A percentile compares a stretch with the other conserved stretches of the same genome.
Conservation (phyloP, 2,113 vertebrate genomes). For the Struthidea cinerea region DNA sequence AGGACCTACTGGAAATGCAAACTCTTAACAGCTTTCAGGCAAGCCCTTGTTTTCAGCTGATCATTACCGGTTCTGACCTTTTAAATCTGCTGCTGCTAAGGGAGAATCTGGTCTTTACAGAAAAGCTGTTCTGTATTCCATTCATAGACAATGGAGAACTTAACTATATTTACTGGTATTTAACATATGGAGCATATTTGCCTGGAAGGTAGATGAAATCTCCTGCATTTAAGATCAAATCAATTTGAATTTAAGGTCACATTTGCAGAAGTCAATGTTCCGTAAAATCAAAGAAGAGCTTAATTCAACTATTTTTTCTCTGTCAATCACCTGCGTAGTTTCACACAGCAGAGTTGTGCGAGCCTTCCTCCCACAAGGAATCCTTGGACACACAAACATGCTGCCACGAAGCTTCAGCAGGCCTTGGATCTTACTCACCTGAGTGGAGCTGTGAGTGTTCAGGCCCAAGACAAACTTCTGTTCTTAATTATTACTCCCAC, state of each 20-base stretch:
- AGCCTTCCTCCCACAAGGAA: background rate
- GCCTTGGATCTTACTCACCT: background rate
- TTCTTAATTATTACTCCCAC: background rate
- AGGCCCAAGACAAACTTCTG: background rate
- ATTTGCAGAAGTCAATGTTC: constrained; percentile 58
- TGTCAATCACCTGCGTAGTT: background rate
- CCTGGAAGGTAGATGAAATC: constrained; percentile 60
- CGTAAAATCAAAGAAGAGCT: constrained; percentile 48
- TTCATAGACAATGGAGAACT: constrained; percentile 42
- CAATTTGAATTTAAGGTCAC: constrained; percentile 65
- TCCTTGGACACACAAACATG: background rate
- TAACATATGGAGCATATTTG: constrained; percentile 62
- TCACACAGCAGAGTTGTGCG: accelerated
- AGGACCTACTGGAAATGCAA: constrained; percentile 16
- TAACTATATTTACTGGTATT: constrained; percentile 63
- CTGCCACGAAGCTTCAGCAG: accelerated
- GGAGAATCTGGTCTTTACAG: constrained; percentile 56
- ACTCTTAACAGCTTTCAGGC: background rate
- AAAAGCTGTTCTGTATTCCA: constrained; percentile 51
- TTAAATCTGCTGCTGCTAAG: constrained; percentile 61
- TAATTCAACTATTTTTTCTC: constrained; percentile 26
- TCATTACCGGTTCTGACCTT: constrained; percentile 61
- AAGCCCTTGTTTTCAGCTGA: constrained; percentile 50
- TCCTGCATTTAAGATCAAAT: constrained; percentile 60
- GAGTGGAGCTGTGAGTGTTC: background rate